Evolutionary conservation across 2,888 invertebrate genomes (phyloP).

Genomic region (Lasioglossum pauxillum): DNA sequence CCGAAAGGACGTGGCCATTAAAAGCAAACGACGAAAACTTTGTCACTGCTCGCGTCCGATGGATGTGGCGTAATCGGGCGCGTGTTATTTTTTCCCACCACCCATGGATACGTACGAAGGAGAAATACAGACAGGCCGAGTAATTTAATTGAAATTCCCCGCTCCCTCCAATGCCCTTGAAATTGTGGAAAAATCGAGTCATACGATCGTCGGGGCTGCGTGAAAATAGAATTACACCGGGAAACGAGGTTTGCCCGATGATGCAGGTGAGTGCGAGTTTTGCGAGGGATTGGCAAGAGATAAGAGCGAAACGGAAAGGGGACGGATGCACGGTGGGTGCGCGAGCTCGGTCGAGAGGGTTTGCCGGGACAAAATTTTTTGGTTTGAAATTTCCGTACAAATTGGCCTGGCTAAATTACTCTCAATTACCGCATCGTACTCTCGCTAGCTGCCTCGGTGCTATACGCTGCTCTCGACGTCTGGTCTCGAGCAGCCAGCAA

Average conservation of each 20-base stretch:
- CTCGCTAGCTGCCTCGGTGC: conserved; percentile 37
- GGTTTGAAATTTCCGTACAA: conserved; percentile 78
- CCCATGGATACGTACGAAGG: conserved; percentile 32
- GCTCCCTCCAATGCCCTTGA: conserved; percentile 46
- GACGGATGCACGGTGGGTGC: background rate
- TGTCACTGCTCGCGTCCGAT: conserved; percentile 72
- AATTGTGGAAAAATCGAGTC: conserved; percentile 83
- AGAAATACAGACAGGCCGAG: conserved; percentile 54
- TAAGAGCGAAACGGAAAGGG: background rate
- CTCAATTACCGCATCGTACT: conserved; percentile 73
- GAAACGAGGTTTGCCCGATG: conserved; percentile 81
- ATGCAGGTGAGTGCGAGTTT: conserved; percentile 76
- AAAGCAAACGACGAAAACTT: conserved; percentile 79
- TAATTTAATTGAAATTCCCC: conserved; percentile 80
- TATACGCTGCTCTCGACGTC: conserved; percentile 13
- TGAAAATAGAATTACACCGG: conserved; percentile 81
- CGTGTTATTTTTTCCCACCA: conserved; percentile 65
- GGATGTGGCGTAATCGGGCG: conserved; percentile 57
- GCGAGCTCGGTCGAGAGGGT: conserved; percentile 36
- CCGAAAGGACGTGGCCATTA: conserved; percentile 78
- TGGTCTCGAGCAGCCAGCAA: conserved; percentile 58
- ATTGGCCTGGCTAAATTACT: conserved; percentile 80
- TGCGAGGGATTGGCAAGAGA: conserved; percentile 46
- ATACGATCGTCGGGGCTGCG: conserved; percentile 78
- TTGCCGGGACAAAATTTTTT: conserved; percentile 72